Evolutionary conservation across 2,888 invertebrate genomes (phyloP).

Genomic region (Drosophila leonis): DNA sequence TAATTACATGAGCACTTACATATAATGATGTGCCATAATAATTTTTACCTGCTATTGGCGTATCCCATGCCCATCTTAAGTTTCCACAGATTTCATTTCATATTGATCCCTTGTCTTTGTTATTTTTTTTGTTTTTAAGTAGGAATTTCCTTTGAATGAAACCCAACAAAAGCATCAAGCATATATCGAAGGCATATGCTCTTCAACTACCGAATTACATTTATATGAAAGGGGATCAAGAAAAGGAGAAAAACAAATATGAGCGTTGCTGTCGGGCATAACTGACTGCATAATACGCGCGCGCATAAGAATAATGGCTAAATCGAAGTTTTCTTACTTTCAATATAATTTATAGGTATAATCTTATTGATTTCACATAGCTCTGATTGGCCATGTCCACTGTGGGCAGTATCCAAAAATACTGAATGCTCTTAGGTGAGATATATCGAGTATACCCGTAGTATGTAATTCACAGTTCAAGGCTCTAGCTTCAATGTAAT

Average conservation of each 20-base stretch:
- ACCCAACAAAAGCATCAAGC: slow-evolving; percentile 53
- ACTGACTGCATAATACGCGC: neutral
- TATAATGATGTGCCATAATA: slow-evolving; percentile 23
- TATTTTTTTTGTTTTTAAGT: slow-evolving; percentile 11
- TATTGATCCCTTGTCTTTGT: slow-evolving; percentile 10
- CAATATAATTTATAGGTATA: too few relatives aligned
- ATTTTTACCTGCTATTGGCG: slow-evolving; percentile 27
- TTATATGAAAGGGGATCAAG: slow-evolving; percentile 1
- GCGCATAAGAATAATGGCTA: too few relatives aligned
- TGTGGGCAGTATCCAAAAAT: neutral
- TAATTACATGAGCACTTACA: slow-evolving; percentile 30
- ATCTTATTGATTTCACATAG: too few relatives aligned
- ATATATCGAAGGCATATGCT: slow-evolving; percentile 20
- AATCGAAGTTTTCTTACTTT: too few relatives aligned
- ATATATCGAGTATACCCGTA: neutral
- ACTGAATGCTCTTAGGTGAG: neutral
- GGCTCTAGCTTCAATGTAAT: too few relatives aligned
- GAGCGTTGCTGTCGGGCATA: neutral
- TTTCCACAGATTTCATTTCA: slow-evolving; percentile 48
- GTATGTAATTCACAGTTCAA: too few relatives aligned
- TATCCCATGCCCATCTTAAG: slow-evolving; percentile 27
- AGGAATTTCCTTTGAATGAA: slow-evolving; percentile 56
- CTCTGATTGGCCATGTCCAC: too few relatives aligned
- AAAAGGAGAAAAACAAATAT: slow-evolving; percentile 10
- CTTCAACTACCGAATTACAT: slow-evolving; percentile 50